These are phyloP conservation scores for Patella ulyssiponensis DNA, from an alignment of 2,888 invertebrate species.

Conservation along the genomic window DNA sequence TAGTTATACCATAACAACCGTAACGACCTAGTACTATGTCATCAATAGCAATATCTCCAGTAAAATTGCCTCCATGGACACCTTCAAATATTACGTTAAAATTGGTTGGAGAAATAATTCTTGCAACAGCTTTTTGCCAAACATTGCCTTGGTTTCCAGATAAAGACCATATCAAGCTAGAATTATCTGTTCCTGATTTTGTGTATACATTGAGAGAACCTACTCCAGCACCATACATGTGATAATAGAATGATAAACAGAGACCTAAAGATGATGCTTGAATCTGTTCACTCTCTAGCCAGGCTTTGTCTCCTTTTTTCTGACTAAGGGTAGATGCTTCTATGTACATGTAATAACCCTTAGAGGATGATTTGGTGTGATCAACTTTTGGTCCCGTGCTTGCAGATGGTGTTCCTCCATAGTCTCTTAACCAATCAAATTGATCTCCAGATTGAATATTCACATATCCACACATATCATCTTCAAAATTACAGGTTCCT, in stretches of 20 bases:
- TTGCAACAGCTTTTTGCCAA: slow-evolving; percentile 52
- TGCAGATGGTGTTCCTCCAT: slow-evolving; percentile 54
- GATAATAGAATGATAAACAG: slow-evolving; percentile 64
- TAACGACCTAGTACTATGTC: slow-evolving; percentile 51
- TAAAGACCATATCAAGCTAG: slow-evolving; percentile 38
- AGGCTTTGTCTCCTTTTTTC: slow-evolving; percentile 75
- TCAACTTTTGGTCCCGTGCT: slow-evolving; percentile 62
- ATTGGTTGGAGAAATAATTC: slow-evolving; percentile 6
- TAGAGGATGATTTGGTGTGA: slow-evolving; percentile 52
- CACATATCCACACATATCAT: slow-evolving; percentile 64
- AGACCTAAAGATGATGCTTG: slow-evolving; percentile 41
- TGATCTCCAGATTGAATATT: slow-evolving; percentile 56
- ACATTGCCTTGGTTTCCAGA: slow-evolving; percentile 57
- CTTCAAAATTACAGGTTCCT: slow-evolving; percentile 70
- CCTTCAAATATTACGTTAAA: slow-evolving; percentile 63
- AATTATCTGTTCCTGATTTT: slow-evolving; percentile 38
- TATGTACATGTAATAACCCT: slow-evolving; percentile 67
- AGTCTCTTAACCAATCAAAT: slow-evolving; percentile 66
- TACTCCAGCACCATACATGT: slow-evolving; percentile 64
- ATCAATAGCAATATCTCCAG: slow-evolving; percentile 68
- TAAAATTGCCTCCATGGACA: slow-evolving; percentile 53
- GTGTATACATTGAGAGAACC: slow-evolving; percentile 61
- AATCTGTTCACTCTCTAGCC: slow-evolving; percentile 63
- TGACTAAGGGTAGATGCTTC: slow-evolving; percentile 74
- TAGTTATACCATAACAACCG: slow-evolving; percentile 41